Percentiles rank a stretch among this genome's conserved stretches.
Evolutionary conservation across 2,113 vertebrate species (phyloP).

Genomic region (Nannospalax galili): DNA sequence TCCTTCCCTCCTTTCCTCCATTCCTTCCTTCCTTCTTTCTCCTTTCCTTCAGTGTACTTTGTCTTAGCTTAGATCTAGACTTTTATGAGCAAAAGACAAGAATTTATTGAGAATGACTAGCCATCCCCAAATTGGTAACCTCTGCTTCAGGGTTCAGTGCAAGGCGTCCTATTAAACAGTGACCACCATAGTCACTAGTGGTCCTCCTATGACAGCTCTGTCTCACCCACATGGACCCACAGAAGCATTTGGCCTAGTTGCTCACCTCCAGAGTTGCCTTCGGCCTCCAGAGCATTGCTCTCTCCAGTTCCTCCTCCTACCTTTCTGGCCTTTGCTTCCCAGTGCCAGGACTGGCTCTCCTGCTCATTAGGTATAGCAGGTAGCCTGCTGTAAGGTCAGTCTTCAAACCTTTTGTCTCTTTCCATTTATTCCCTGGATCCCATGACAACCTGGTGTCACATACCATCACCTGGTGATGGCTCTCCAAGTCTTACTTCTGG

Average conservation of each 20-base stretch:
- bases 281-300: neutral
- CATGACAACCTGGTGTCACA: neutral
- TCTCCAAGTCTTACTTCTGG: neutral
- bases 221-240: neutral
- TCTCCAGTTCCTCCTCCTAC: too few species aligned
- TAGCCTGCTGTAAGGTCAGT: neutral
- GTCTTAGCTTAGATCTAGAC: neutral
- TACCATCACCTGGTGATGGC: fast-evolving
- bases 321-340: neutral
- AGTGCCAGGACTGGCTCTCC: neutral
- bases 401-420: neutral
- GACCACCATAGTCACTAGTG: neutral
- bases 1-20: fast-evolving
- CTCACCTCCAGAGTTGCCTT: too few species aligned
- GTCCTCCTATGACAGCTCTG: neutral
- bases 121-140: neutral
- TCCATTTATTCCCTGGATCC: neutral
- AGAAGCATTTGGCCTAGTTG: too few species aligned
- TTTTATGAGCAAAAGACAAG: neutral
- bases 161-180: neutral
- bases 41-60: neutral
- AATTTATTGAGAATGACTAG: neutral
- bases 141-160: neutral
- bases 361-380: neutral
- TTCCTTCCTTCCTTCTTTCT: too few species aligned